Percentiles rank a stretch among this genome's conserved stretches.
These are phyloP conservation scores for Crenuchus spilurus DNA, from an alignment of 2,797 vertebrate genomes.

Conservation along the genomic window DNA sequence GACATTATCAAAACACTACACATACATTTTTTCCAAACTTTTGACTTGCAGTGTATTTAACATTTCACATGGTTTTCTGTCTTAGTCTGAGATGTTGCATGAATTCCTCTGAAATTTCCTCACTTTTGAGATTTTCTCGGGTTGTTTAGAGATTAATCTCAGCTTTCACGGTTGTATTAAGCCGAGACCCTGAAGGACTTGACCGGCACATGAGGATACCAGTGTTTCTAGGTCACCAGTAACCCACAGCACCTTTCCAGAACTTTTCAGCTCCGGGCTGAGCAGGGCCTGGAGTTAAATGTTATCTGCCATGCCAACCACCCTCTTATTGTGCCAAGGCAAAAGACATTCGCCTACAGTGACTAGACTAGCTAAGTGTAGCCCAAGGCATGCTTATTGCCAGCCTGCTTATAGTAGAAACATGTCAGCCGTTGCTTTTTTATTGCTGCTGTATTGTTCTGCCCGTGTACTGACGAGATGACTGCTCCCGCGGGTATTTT, in stretches of 20 bases:
- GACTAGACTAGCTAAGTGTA: constrained; percentile 54
- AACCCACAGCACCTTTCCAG: neutral
- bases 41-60: too few relatives aligned
- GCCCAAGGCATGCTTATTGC: constrained; percentile 48
- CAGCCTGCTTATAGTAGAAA: constrained; percentile 24
- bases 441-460: constrained; percentile 1
- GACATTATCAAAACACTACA: too few relatives aligned
- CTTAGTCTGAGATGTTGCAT: too few relatives aligned
- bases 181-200: neutral
- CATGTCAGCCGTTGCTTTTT: neutral
- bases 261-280: neutral
- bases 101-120: too few relatives aligned
- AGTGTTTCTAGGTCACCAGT: constrained; percentile 36
- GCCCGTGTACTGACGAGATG: neutral
- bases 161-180: too few relatives aligned
- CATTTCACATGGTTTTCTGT: too few relatives aligned
- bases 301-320: neutral
- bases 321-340: constrained; percentile 9
- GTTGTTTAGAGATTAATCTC: too few relatives aligned
- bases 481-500: neutral
- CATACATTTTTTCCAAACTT: too few relatives aligned
- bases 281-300: neutral
- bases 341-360: constrained; percentile 38
- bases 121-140: too few relatives aligned
- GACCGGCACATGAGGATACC: neutral